Conservation (phyloP, 1,140 invertebrate species). For the Agrilus planipennis region DNA sequence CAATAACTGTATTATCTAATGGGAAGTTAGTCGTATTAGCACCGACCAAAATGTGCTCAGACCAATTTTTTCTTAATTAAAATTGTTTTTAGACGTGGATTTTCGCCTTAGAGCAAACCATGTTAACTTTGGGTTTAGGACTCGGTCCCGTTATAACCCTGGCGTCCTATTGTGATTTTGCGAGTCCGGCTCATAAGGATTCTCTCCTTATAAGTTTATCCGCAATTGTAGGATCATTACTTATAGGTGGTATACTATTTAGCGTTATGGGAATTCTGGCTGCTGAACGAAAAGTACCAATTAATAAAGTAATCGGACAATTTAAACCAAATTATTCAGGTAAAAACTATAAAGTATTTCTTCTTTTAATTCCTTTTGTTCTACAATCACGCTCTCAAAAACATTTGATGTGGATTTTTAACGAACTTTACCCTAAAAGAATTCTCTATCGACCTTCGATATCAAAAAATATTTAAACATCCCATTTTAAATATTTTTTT, state of each 20-base stretch:
- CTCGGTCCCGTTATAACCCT: slow-evolving; percentile 7
- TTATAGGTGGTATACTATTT: slow-evolving; percentile 4
- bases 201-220: background rate
- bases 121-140: slow-evolving; percentile 7
- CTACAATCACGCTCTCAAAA: too few species aligned
- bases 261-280: slow-evolving; percentile 2
- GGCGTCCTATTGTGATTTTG: slow-evolving; percentile 2
- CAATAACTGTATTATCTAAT: too few species aligned
- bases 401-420: too few species aligned
- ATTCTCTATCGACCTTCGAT: background rate
- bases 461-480: background rate
- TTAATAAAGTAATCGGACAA: background rate
- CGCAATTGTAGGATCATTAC: background rate
- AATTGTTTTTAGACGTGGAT: too few species aligned
- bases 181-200: slow-evolving; percentile 1
- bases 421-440: background rate
- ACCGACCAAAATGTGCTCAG: too few species aligned
- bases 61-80: too few species aligned
- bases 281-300: background rate
- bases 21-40: too few species aligned
- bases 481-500: background rate
- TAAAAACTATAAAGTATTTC: background rate
- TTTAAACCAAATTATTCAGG: background rate
- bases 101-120: slow-evolving; percentile 8
- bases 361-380: background rate